Percentiles rank a stretch among this genome's conserved stretches.
phyloP scores from a whole-genome alignment of 2,888 invertebrate genomes.

The Amphipoea lucens region DNA sequence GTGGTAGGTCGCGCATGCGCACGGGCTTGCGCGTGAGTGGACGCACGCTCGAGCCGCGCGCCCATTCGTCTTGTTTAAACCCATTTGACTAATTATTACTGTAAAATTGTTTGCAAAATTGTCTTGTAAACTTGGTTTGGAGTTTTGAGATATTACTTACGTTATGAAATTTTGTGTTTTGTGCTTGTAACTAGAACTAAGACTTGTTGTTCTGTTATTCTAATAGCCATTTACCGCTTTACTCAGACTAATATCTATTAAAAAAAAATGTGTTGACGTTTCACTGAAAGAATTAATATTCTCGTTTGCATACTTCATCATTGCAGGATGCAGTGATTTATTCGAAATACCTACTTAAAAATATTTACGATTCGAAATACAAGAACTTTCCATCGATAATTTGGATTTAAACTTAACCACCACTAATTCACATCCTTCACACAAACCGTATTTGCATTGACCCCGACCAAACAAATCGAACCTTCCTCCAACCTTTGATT shows the following conservation, averaged over 20 bases:
- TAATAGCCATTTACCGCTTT: too few relatives aligned
- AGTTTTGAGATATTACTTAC: slow-evolving; percentile 14
- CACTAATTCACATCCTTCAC: slow-evolving; percentile 2
- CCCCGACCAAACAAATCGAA: slow-evolving; percentile 44
- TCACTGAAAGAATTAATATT: background rate
- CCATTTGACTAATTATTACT: slow-evolving; percentile 71
- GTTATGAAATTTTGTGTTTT: slow-evolving; percentile 24
- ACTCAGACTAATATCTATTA: background rate
- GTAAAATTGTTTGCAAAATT: slow-evolving; percentile 59
- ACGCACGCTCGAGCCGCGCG: slow-evolving; percentile 70
- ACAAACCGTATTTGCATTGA: slow-evolving; percentile 35
- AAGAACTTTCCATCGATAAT: background rate
- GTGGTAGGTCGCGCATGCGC: slow-evolving; percentile 79
- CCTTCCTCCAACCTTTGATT: slow-evolving; percentile 53
- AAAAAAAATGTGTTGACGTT: background rate
- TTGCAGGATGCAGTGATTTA: background rate
- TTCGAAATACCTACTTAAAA: background rate
- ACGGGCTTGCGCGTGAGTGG: slow-evolving; percentile 75
- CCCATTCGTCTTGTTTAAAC: slow-evolving; percentile 69
- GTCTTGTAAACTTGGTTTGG: slow-evolving; percentile 30
- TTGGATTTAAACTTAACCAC: background rate
- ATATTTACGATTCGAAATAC: background rate
- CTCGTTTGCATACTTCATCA: background rate
- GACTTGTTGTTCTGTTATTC: background rate
- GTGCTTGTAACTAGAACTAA: slow-evolving; percentile 1